These are phyloP conservation scores for Schizothorax lantsangensis DNA, from an alignment of 2,797 vertebrate species.

Conservation along the genomic window DNA sequence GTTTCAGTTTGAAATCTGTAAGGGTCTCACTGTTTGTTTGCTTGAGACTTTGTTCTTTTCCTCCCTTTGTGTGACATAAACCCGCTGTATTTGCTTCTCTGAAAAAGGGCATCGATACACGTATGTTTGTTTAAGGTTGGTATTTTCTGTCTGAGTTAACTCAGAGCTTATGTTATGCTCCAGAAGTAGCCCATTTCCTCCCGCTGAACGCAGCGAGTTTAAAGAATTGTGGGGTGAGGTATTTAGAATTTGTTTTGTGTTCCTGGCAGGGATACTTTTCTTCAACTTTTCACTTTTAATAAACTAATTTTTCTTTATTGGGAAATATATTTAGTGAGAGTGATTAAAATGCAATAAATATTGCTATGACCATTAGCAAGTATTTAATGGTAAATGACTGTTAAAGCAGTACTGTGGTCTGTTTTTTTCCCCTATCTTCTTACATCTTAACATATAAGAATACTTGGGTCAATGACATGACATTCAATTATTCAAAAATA, in stretches of 20 bases:
- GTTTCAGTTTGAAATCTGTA: slow-evolving; percentile 57
- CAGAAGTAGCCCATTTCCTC: slow-evolving; percentile 36
- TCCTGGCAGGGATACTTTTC: slow-evolving; percentile 22
- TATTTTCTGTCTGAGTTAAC: slow-evolving; percentile 15
- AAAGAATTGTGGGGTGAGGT: background rate
- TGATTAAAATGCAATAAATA: slow-evolving; percentile 21
- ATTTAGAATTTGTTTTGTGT: slow-evolving; percentile 30
- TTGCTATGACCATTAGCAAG: background rate
- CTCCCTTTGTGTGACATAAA: background rate
- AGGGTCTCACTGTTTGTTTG: slow-evolving; percentile 60
- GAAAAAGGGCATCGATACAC: slow-evolving; percentile 21
- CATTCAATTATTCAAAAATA: background rate
- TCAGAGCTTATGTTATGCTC: slow-evolving; percentile 32
- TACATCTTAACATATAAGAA: background rate
- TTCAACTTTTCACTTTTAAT: slow-evolving; percentile 5
- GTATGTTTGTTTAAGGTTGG: slow-evolving; percentile 46
- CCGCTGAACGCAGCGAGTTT: background rate
- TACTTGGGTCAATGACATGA: background rate
- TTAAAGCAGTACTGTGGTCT: background rate
- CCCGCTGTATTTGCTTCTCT: slow-evolving; percentile 17
- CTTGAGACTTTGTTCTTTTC: slow-evolving; percentile 23
- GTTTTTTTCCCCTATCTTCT: background rate
- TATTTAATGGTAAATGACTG: slow-evolving; percentile 37
- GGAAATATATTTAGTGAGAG: slow-evolving; percentile 3
- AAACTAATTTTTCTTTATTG: slow-evolving; percentile 38